These are phyloP conservation scores for Heteronetta atricapilla DNA, from an alignment of 2,113 vertebrate species.

Conservation along the genomic window DNA sequence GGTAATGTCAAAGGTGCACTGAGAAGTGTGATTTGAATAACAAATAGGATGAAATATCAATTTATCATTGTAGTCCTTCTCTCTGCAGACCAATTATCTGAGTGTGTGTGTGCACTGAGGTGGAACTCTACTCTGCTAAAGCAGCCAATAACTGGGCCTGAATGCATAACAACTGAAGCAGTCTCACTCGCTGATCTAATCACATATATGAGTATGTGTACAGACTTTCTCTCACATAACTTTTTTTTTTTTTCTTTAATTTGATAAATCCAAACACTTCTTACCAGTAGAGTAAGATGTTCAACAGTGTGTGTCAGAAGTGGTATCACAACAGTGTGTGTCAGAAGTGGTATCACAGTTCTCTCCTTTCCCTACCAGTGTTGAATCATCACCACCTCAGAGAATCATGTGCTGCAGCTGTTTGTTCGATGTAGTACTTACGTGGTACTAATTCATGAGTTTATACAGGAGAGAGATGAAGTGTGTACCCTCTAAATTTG, in stretches of 20 bases:
- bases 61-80: background rate
- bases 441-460: background rate
- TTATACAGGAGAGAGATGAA: background rate
- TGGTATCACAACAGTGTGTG: background rate
- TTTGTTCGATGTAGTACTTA: background rate
- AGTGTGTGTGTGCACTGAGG: background rate
- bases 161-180: background rate
- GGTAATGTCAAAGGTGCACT: background rate
- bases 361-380: background rate
- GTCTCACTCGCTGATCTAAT: background rate
- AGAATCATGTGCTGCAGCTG: accelerated
- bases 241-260: background rate
- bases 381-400: background rate
- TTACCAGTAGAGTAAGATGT: background rate
- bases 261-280: background rate
- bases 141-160: background rate
- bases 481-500: background rate
- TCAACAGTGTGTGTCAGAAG: background rate
- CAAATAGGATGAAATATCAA: background rate
- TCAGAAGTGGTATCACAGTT: background rate
- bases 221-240: background rate
- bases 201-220: accelerated
- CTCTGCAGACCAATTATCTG: background rate
- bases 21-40: background rate
- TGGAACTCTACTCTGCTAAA: background rate